A percentile compares a stretch with the other conserved stretches of the same genome.
Evolutionary conservation across 2,888 invertebrate genomes (phyloP).

Genomic region (Noctua janthina): DNA sequence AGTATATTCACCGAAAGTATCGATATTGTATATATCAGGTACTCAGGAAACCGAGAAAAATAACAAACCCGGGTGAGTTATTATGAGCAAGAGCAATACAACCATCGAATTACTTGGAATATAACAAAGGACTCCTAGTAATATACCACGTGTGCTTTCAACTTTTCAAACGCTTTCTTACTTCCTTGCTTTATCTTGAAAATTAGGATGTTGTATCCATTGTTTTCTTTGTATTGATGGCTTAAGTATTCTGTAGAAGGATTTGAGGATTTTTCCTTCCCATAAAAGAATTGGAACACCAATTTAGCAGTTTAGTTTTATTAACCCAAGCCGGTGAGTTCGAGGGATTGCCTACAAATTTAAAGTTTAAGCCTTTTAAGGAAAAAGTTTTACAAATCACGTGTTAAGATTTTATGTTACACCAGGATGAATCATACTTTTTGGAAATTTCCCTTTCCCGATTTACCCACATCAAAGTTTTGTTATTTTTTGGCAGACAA

Average conservation of each 20-base stretch:
- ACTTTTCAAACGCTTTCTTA: not conserved
- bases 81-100: not conserved
- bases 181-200: not conserved
- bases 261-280: not conserved
- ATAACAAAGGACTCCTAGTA: not conserved
- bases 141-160: slow-evolving; percentile 1
- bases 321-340: not conserved
- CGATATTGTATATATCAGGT: not conserved
- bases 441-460: slow-evolving; percentile 10
- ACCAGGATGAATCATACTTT: slow-evolving; percentile 26
- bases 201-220: not conserved
- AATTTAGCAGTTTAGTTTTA: not conserved
- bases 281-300: not conserved
- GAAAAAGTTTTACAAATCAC: slow-evolving; percentile 21
- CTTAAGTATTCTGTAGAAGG: not conserved
- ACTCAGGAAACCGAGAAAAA: not conserved
- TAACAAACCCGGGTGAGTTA: not conserved
- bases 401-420: slow-evolving; percentile 12
- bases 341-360: not conserved
- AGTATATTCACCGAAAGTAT: not conserved
- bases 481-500: not conserved
- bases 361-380: slow-evolving; percentile 10
- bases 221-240: not conserved
- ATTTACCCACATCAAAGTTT: slow-evolving; percentile 7
- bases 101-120: not conserved